phyloP scores from a whole-genome alignment of 2,113 vertebrate genomes.

The Formicarius rufipectus region DNA sequence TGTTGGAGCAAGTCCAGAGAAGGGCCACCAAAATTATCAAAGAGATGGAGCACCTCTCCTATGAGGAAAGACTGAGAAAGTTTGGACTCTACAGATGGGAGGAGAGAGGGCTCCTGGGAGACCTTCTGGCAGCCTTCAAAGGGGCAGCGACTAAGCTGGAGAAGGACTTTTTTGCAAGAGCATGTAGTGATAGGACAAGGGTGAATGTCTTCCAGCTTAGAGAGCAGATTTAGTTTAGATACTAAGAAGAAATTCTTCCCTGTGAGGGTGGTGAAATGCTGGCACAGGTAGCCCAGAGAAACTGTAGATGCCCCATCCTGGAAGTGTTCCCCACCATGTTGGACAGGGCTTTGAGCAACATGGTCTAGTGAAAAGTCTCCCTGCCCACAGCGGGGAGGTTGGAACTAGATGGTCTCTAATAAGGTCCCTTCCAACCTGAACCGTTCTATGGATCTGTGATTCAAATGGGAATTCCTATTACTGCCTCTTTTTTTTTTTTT shows the following conservation, averaged over 20 bases:
- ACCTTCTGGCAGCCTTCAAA: background rate
- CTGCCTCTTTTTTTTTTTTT: background rate
- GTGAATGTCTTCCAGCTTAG: background rate
- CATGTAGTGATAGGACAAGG: background rate
- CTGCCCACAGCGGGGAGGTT: rapidly evolving
- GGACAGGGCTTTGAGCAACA: background rate
- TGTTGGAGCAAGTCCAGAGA: background rate
- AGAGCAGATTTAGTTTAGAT: background rate
- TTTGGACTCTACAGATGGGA: background rate
- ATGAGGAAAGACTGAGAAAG: background rate
- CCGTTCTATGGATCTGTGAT: background rate
- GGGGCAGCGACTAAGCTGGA: too few relatives aligned
- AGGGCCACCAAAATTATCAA: background rate
- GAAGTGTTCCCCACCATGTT: background rate
- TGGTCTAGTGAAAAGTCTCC: background rate
- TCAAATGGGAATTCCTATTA: conserved; percentile 30
- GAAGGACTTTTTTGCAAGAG: background rate
- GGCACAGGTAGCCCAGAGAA: background rate
- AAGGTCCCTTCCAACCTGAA: background rate
- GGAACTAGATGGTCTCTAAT: background rate
- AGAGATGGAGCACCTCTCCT: background rate
- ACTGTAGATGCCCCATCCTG: background rate
- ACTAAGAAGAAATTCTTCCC: background rate
- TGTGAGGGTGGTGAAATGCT: background rate
- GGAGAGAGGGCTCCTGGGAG: background rate